Percentiles rank a stretch among this genome's conserved stretches.
Conservation (phyloP, 2,888 invertebrate genomes). For the Hemicrepidius hirtus region DNA sequence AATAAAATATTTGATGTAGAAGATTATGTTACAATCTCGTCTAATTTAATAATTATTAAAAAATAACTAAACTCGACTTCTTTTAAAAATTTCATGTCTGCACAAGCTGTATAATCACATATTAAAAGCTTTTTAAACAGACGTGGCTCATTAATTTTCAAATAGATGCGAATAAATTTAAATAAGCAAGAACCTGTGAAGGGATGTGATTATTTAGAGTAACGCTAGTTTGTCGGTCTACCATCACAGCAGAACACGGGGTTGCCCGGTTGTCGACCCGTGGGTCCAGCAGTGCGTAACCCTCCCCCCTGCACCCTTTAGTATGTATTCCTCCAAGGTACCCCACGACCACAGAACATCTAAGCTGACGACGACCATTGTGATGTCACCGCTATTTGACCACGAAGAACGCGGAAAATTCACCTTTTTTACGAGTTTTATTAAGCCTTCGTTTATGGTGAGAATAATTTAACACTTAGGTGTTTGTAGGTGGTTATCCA, state of each 20-base stretch:
- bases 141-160: slow-evolving; percentile 25
- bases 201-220: slow-evolving; percentile 54
- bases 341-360: slow-evolving; percentile 45
- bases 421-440: slow-evolving; percentile 20
- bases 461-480: neutral
- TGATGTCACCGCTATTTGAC: slow-evolving; percentile 54
- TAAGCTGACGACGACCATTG: slow-evolving; percentile 54
- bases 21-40: too few relatives aligned
- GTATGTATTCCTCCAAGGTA: slow-evolving; percentile 50
- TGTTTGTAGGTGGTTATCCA: neutral
- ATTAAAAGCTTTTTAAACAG: slow-evolving; percentile 7
- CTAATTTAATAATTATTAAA: too few relatives aligned
- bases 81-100: neutral
- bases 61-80: neutral
- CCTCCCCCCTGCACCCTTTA: slow-evolving; percentile 58
- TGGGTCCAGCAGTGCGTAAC: slow-evolving; percentile 59
- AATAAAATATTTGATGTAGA: too few relatives aligned
- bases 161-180: slow-evolving; percentile 43
- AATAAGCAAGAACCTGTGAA: slow-evolving; percentile 38
- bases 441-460: neutral
- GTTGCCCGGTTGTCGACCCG: slow-evolving; percentile 68
- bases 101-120: neutral
- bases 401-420: slow-evolving; percentile 50
- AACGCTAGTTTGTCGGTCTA: slow-evolving; percentile 50
- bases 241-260: slow-evolving; percentile 57